Percentiles rank a stretch among this genome's conserved stretches.
These are phyloP conservation scores for Orientallactaga bullata DNA, from an alignment of 2,113 vertebrate genomes.

Conservation along the genomic window DNA sequence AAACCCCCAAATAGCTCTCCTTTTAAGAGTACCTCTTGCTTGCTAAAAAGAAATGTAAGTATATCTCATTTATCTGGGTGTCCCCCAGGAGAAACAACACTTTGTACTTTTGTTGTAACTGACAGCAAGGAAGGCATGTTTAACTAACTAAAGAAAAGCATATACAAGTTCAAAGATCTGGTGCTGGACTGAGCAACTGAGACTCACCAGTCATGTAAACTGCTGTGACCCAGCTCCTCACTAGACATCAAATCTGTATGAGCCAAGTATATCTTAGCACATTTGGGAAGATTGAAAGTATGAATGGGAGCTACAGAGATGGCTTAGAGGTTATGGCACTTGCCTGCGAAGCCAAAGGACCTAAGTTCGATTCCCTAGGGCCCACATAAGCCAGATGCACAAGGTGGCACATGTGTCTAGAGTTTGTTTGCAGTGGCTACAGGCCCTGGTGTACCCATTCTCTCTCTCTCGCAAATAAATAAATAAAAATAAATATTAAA, in stretches of 20 bases:
- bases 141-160: constrained; percentile 45
- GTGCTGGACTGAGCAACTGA: constrained; percentile 13
- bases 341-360: too few relatives aligned
- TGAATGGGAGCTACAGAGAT: too few relatives aligned
- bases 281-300: constrained; percentile 13
- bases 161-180: background rate
- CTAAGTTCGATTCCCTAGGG: too few relatives aligned
- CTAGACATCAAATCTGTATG: constrained; percentile 47
- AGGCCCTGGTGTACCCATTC: too few relatives aligned
- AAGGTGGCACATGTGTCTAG: too few relatives aligned
- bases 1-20: background rate
- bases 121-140: constrained; percentile 59
- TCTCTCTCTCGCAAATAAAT: too few relatives aligned
- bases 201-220: background rate
- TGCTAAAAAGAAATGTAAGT: background rate
- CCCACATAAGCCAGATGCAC: too few relatives aligned
- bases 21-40: background rate
- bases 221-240: constrained; percentile 28
- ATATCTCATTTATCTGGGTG: constrained; percentile 2
- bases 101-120: constrained; percentile 12
- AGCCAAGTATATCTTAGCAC: constrained; percentile 51
- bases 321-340: too few relatives aligned
- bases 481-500: too few relatives aligned
- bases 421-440: too few relatives aligned
- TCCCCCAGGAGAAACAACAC: background rate